A percentile compares a stretch with the other conserved stretches of the same genome.
These are phyloP conservation scores for Poecilia latipinna DNA, from an alignment of 2,113 vertebrate genomes.

Conservation along the genomic window DNA sequence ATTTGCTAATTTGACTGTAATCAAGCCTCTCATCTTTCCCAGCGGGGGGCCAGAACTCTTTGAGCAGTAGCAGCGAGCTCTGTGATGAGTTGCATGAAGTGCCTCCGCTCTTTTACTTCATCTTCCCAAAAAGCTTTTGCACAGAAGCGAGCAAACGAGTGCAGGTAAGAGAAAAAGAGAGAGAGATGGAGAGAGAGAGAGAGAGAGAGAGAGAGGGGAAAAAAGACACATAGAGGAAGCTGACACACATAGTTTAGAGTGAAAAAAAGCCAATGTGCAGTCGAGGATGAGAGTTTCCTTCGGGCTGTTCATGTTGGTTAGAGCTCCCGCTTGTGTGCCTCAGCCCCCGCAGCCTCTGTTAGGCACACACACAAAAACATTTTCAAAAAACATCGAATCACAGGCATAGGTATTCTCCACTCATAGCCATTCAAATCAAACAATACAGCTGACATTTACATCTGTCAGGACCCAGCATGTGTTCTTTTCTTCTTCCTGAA, in stretches of 20 bases:
- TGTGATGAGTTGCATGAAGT: slow-evolving; percentile 60
- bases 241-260: slow-evolving; percentile 36
- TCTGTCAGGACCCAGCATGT: slow-evolving; percentile 41
- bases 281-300: slow-evolving; percentile 52
- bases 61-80: slow-evolving; percentile 60
- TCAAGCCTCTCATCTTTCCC: slow-evolving; percentile 79
- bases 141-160: slow-evolving; percentile 44
- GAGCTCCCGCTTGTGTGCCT: slow-evolving; percentile 34
- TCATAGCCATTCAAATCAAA: slow-evolving; percentile 49
- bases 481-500: slow-evolving; percentile 44
- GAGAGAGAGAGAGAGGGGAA: not conserved
- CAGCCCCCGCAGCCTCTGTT: slow-evolving; percentile 34
- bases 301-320: slow-evolving; percentile 48
- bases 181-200: slow-evolving; percentile 8
- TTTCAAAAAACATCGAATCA: slow-evolving; percentile 27
- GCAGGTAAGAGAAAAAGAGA: slow-evolving; percentile 21
- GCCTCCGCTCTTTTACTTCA: slow-evolving; percentile 64
- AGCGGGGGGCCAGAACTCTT: slow-evolving; percentile 68
- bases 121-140: slow-evolving; percentile 35
- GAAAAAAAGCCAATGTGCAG: slow-evolving; percentile 22
- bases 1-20: slow-evolving; percentile 81
- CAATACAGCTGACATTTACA: slow-evolving; percentile 57
- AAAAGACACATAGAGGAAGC: slow-evolving; percentile 11
- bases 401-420: slow-evolving; percentile 40
- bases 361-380: slow-evolving; percentile 30